Percentiles rank a stretch among this genome's conserved stretches.
phyloP scores from a whole-genome alignment of 2,888 invertebrate genomes.

The Cataglyphis rosenhaueri region DNA sequence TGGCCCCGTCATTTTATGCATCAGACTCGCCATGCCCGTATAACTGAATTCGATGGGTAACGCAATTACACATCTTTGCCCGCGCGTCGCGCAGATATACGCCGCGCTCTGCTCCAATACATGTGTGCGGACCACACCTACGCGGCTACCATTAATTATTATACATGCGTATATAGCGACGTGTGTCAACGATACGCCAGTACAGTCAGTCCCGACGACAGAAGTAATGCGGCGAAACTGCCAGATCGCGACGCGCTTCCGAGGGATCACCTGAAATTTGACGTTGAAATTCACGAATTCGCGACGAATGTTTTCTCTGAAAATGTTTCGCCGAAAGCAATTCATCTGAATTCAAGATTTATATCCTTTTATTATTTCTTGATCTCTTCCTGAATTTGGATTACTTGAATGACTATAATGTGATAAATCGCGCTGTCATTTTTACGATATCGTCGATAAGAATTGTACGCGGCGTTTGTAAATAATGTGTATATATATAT shows the following conservation, averaged over 20 bases:
- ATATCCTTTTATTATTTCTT: background rate
- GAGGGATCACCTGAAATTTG: background rate
- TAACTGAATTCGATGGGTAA: conserved; percentile 85
- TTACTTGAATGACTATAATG: background rate
- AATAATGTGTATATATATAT: background rate
- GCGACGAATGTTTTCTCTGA: background rate
- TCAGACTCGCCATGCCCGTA: conserved; percentile 84
- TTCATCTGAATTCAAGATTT: background rate
- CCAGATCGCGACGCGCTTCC: background rate
- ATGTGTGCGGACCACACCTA: conserved; percentile 67
- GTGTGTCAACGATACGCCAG: conserved; percentile 71
- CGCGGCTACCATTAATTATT: conserved; percentile 74
- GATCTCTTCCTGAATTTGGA: background rate
- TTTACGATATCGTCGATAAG: conserved; percentile 12
- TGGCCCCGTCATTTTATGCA: conserved; percentile 85
- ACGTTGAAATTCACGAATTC: background rate
- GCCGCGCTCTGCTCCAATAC: conserved; percentile 62
- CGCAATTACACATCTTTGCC: conserved; percentile 85
- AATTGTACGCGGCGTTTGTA: background rate
- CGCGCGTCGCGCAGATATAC: conserved; percentile 75
- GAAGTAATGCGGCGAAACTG: conserved; percentile 27
- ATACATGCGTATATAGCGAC: conserved; percentile 61
- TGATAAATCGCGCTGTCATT: conserved; percentile 5
- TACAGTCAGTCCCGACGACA: conserved; percentile 48
- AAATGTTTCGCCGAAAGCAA: too few relatives aligned